Base-by-base conservation (phyloP, 2,888 invertebrate species). In the Orthonychiurus folsomi region DNA sequence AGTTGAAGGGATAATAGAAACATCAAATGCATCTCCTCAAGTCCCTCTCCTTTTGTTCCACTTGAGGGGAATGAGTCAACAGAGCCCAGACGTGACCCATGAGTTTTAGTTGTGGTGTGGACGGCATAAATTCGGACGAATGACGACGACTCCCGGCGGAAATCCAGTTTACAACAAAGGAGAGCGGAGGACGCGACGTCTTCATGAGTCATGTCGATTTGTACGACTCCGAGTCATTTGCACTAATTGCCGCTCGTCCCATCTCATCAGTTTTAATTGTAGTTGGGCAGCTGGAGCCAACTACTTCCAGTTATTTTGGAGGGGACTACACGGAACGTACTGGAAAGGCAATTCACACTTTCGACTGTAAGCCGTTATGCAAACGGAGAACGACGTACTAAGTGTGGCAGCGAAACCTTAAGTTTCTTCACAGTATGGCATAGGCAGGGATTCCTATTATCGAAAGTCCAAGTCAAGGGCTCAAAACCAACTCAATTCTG, bases 201-300 rank as follows among this genome's bases (percentile, higher is more conserved):
- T 37, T 37, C 37, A 37, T 37, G 37, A 37, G 9, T 37, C 37
- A 37, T 37, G 37, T 37, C 37, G 37, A 37, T 37, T 37, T 37
- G 15, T n/a, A n/a, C n/a, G n/a, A n/a, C n/a, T n/a, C n/a, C n/a
- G 37, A 37, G 37, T 15, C 37, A n/a, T n/a, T n/a, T 37, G 5
- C 37, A 37, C 37, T 37, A 37, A 37, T 37, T 37, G 37, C 37
- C 37, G 15, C 37, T 9, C 37, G 9, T n/a, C n/a, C n/a, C 15
- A 37, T 15, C 15, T 15, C 37, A 37, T 37, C 37, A 37, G 37
- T 37, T 37, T 37, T 37, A 37, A 37, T 37, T 37, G 37, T 37
- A 5, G 52, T 20, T 52, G n/a, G 52, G 52, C 52, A 52, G 37
- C 37, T 37, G 37, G 37, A 15, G 37, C 37, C 37, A 37, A 37